Base-by-base conservation (phyloP, 2,113 vertebrate genomes). In the Onychorhynchus coronatus region DNA sequence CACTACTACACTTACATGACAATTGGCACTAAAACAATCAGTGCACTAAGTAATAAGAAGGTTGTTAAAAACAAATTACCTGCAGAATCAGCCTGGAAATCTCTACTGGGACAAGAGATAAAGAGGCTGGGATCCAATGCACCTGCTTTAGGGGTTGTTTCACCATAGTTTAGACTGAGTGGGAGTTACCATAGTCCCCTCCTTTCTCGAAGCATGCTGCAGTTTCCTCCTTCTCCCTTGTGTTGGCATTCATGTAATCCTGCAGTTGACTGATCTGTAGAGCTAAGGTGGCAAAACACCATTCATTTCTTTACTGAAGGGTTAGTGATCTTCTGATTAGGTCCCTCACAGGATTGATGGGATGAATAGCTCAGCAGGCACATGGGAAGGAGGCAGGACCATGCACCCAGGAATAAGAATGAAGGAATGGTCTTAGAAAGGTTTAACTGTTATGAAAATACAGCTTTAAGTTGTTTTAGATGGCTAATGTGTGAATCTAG, bases 41-140 rank as follows among this genome's bases (percentile, higher is more conserved):
- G 76, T 13, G 50, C 37, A 55, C 41, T 62, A 62, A 74, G 59
- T 39, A 87, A 46, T 49, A 78, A 74, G 33, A 83, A 88, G 16
- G 83, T 37, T 89, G 88, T 91, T 91, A 86, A 91, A 95, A 91
- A 70, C 12, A 74, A 73, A 73, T 74, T 46, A 80, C 59, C 55
- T 89, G 50, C 72, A 90, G 59, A 94, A 87, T 89, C 82, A 80
- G 30, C 50, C 71, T 89, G 67, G 55, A 90, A 85, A 88, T 83
- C 93, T 91, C 49, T 50, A 6, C 7, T 59, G 28, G 58, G 30
- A 83, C 52, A 85, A 65, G 53, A 89, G 91, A 88, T 66, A 75
- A 94, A 78, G 63, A 68, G 11, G 22, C 4, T 83, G 63, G 68
- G 85, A 91, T 92, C 30, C 55, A 91, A 30, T 0, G 0, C 58